Conservation (phyloP, 2,797 vertebrate species). For the Cynodonichthys magdalenae region DNA sequence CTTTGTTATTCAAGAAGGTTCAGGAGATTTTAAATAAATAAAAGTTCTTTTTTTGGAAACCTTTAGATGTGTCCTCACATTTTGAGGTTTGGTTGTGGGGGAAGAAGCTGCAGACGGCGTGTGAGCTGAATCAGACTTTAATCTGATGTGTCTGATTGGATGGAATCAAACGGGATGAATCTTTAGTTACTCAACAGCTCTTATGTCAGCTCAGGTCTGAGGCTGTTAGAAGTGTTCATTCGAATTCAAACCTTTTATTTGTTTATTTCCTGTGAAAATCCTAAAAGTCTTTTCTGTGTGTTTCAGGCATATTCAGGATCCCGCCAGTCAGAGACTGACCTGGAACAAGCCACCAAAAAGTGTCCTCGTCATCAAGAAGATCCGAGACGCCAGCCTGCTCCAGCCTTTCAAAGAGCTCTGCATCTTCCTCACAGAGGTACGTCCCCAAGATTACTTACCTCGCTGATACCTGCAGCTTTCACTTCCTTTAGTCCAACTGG, state of each 20-base stretch:
- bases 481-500: not conserved
- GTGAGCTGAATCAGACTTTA: conserved; percentile 8
- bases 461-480: not conserved
- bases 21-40: no score
- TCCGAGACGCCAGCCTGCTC: conserved; percentile 89
- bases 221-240: not conserved
- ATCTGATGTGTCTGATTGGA: conserved; percentile 46
- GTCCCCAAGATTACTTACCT: not conserved
- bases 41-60: not conserved
- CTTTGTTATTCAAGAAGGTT: not conserved
- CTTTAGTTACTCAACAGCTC: conserved; percentile 11
- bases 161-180: conserved; percentile 4
- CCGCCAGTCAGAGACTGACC: conserved; percentile 94
- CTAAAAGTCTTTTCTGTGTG: not conserved
- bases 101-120: conserved; percentile 11
- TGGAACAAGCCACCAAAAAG: conserved; percentile 98
- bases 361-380: conserved; percentile 97
- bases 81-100: conserved; percentile 1
- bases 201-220: conserved; percentile 10
- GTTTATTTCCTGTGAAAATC: no score
- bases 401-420: conserved; percentile 97
- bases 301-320: conserved; percentile 97
- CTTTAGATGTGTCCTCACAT: not conserved
- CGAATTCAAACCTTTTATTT: not conserved
- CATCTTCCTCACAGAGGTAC: conserved; percentile 90